Evolutionary conservation across 2,888 invertebrate genomes (phyloP), one percentile per base, ranked within the genome.

Genomic region (Agriopis aurantiaria): DNA sequence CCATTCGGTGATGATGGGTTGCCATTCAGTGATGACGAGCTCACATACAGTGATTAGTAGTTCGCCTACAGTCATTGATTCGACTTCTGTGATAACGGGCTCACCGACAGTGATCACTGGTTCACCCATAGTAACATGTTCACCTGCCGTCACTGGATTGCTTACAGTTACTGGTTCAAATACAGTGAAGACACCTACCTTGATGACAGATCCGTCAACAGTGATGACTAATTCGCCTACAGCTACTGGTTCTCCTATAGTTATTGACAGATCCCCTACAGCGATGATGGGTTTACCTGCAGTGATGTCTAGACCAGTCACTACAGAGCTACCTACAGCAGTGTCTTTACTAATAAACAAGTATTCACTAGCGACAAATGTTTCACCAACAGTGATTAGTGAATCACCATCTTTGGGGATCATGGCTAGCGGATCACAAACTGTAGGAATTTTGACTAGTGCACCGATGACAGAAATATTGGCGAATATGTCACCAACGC

Each of bases 381-480:
- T 14, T 33, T 14, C 46, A 6, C 12, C 7, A 49, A n/a, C 5
- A 60, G 60, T n/a, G 23, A 8, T 33, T 12, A 48, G 33, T 59
- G 58, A 46, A 23, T 58, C 58, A 8, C n/a, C 33, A 49, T 60
- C 33, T 14, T 8, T 12, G 3, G 11, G 14, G 8, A 14, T 11
- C 2, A 40, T 11, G 3, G 33, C 33, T 33, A 6, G 23, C 9
- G 49, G 60, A n/a, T 51, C 49, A 41, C 40, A 51, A 41, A 60
- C 40, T 60, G 60, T 41, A 14, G 60, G 10, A 60, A 40, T 59
- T 48, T 48, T 46, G 33, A 46, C 46, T 9, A 14, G 14, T 23
- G 23, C 11, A 10, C 17, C 59, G 33, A 8, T 41, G 7, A 40
- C 33, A 14, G 49, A 51, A 23, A 14, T n/a, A 1, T 49, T 60